A percentile compares a stretch with the other conserved stretches of the same genome.
These are phyloP conservation scores for Cremastobaeus sp. DNA, from an alignment of 2,888 invertebrate genomes.

Conservation along the genomic window DNA sequence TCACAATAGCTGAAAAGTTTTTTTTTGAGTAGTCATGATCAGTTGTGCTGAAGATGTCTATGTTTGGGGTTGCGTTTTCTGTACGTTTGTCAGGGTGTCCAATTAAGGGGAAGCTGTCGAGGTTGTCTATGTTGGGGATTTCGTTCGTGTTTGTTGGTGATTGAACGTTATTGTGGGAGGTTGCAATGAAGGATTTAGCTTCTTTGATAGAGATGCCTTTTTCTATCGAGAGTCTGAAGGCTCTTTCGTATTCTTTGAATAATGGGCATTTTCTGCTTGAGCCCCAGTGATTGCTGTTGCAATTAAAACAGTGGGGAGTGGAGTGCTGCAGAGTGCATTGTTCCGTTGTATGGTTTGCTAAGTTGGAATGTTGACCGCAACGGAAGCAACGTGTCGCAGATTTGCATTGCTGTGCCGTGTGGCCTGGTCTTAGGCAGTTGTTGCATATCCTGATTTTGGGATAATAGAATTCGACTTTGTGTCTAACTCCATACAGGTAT, in stretches of 20 bases:
- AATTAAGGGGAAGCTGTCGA: no score
- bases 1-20: no score
- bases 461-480: not conserved
- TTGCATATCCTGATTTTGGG: conserved; percentile 20
- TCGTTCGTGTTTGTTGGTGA: not conserved
- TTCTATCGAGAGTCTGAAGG: not conserved
- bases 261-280: conserved; percentile 19
- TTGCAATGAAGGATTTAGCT: not conserved
- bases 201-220: conserved; percentile 1
- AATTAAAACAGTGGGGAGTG: conserved; percentile 2
- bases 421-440: conserved; percentile 4
- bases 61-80: no score
- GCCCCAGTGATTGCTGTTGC: conserved; percentile 13
- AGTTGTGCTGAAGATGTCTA: no score
- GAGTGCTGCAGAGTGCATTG: not conserved
- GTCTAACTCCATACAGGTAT: conserved; percentile 2
- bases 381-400: conserved; percentile 1
- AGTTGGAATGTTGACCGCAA: not conserved
- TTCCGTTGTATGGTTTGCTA: not conserved
- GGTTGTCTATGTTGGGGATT: no score
- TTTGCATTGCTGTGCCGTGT: conserved; percentile 2
- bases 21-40: no score
- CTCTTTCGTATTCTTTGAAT: not conserved
- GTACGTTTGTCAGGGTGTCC: no score
- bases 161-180: not conserved